Conservation (phyloP, 2,888 invertebrate genomes). For the Parelbella ahira region DNA sequence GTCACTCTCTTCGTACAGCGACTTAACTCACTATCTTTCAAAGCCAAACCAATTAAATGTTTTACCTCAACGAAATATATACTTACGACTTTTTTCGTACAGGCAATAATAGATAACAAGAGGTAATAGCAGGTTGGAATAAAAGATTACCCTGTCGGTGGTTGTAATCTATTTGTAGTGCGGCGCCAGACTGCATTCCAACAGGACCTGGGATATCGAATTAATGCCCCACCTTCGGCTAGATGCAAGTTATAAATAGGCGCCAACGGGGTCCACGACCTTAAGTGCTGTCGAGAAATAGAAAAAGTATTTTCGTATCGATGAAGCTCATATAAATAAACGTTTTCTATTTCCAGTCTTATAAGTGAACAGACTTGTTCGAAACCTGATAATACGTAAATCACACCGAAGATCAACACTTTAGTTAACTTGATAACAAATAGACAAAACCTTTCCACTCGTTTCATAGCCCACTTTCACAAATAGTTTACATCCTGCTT, state of each 20-base stretch:
- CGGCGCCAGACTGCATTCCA: constrained; percentile 75
- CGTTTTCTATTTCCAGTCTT: constrained; percentile 10
- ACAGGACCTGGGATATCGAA: constrained; percentile 62
- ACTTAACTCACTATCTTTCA: no score
- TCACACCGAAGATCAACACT: no score
- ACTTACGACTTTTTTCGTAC: no score
- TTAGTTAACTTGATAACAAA: constrained; percentile 2
- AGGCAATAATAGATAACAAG: constrained; percentile 12
- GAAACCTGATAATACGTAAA: no score
- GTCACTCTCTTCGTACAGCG: no score
- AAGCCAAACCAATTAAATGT: no score
- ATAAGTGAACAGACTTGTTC: neutral
- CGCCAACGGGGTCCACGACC: constrained; percentile 47
- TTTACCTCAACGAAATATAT: no score
- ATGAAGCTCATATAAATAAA: constrained; percentile 16
- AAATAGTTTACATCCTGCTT: constrained; percentile 71
- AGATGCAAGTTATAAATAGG: constrained; percentile 59
- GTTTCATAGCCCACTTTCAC: constrained; percentile 50
- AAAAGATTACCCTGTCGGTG: constrained; percentile 44
- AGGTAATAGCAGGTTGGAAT: constrained; percentile 36
- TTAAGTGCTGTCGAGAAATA: constrained; percentile 35
- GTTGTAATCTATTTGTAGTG: constrained; percentile 61
- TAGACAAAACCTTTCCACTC: constrained; percentile 11
- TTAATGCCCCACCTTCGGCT: constrained; percentile 61
- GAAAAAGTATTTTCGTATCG: constrained; percentile 11